These are phyloP conservation scores for Eueides isabella DNA, from an alignment of 1,140 invertebrate genomes.

Conservation along the genomic window DNA sequence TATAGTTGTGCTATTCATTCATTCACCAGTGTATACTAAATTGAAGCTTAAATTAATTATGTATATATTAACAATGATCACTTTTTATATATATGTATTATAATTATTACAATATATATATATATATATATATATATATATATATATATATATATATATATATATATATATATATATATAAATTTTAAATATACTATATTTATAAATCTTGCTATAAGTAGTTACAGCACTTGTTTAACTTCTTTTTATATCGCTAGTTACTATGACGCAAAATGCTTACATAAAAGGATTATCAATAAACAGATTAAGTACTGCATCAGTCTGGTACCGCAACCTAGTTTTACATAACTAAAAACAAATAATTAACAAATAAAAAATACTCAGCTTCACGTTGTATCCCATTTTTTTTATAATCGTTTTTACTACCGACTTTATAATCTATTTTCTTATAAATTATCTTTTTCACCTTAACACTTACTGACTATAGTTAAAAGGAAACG, in stretches of 20 bases:
- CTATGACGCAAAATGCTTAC: slow-evolving; percentile 28
- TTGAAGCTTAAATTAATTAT: not conserved
- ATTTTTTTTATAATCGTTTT: no score
- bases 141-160: no score
- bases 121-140: no score
- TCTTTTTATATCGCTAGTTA: slow-evolving; percentile 18
- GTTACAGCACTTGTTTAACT: slow-evolving; percentile 29
- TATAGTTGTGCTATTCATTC: not conserved
- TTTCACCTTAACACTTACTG: no score
- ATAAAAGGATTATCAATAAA: slow-evolving; percentile 29
- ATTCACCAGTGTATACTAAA: not conserved
- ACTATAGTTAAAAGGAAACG: no score
- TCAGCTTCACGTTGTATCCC: no score
- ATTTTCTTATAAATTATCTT: no score
- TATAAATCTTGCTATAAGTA: not conserved
- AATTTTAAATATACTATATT: no score
- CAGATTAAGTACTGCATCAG: slow-evolving; percentile 17
- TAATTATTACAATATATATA: no score
- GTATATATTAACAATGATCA: not conserved
- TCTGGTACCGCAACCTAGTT: not conserved
- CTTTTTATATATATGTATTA: no score
- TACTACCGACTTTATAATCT: no score
- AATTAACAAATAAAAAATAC: not conserved
- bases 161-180: no score
- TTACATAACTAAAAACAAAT: not conserved